These are phyloP conservation scores for Taphrorychus bicolor DNA, from an alignment of 2,888 invertebrate species.

Conservation along the genomic window DNA sequence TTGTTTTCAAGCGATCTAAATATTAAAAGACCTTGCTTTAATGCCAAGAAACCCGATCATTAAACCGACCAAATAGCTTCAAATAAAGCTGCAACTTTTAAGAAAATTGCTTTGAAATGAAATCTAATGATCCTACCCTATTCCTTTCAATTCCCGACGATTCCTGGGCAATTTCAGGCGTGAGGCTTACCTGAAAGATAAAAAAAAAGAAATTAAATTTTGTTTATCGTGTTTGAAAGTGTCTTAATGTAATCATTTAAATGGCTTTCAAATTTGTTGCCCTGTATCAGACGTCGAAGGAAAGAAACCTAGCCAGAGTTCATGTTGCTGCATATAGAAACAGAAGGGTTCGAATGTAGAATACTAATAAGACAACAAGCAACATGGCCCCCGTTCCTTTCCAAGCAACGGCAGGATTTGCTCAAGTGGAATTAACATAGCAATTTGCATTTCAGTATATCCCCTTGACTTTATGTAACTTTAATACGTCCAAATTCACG, in stretches of 20 bases:
- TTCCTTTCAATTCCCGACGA: conserved; percentile 17
- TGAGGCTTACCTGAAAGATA: conserved; percentile 24
- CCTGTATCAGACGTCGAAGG: conserved; percentile 28
- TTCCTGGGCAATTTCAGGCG: conserved; percentile 15
- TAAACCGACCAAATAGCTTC: conserved; percentile 16
- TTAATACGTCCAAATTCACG: conserved; percentile 50
- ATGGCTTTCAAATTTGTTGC: neutral
- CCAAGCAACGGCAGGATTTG: conserved; percentile 41
- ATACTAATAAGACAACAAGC: conserved; percentile 53
- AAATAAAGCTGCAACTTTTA: conserved; percentile 11
- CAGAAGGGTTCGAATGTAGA: conserved; percentile 49
- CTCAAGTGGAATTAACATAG: conserved; percentile 50
- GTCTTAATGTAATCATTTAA: neutral
- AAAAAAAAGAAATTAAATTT: conserved; percentile 18
- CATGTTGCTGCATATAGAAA: conserved; percentile 45
- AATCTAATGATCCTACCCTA: conserved; percentile 19
- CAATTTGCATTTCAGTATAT: conserved; percentile 51
- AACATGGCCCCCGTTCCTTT: conserved; percentile 22
- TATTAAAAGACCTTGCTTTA: neutral
- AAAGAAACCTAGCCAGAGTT: conserved; percentile 23
- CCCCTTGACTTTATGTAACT: conserved; percentile 53
- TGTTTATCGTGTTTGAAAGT: neutral
- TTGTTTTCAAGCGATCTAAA: neutral
- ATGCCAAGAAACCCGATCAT: neutral
- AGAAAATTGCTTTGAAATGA: conserved; percentile 24